Base-by-base conservation (phyloP, 2,797 vertebrate genomes). In the Amblyopsis hoosieri region DNA sequence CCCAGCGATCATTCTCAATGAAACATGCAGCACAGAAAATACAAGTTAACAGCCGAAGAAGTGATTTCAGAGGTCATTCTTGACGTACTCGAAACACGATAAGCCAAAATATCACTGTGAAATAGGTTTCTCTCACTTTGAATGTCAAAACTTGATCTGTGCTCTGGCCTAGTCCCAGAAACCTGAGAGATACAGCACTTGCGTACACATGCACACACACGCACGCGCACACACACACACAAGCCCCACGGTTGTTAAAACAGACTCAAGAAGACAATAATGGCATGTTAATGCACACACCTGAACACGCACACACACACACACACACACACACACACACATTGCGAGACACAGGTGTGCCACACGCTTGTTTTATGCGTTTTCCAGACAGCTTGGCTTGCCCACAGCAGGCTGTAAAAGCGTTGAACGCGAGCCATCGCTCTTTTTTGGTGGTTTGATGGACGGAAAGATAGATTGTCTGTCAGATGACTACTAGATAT, bases 401-500 rank as follows among this genome's bases (percentile, higher is more conserved):
- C 82, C 84, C 76, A 53, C 48, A 45, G 11, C 2, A 71, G 71
- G 74, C 64, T 80, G 84, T 85, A 81, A 87, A 90, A 83, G 71
- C 54, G 64, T 37, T 57, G 74, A 79, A 63, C 50, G 72, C 78
- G 71, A 80, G 71, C 77, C 69, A 81, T 87, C 76, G 72, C 74
- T 86, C 72, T 86, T 61, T 23, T 64, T 72, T 37, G 59, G 62
- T 1, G 19, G 73, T 76, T 84, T 88, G 91, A 91, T 89, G 83
- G 89, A 92, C 87, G 74, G 80, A 72, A 76, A 75, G 86, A 81
- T 79, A 78, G 84, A 90, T 85, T 78, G 79, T 64, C 80, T 88
- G 87, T 86, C 73, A 75, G 86, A 85, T 80, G 87, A 88, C 87
- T 89, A 85, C 87, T 76, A 84, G 89, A 86, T 83, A 76, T 55